Conservation (phyloP, 2,888 invertebrate genomes). For the Dasysyrphus tricinctus region DNA sequence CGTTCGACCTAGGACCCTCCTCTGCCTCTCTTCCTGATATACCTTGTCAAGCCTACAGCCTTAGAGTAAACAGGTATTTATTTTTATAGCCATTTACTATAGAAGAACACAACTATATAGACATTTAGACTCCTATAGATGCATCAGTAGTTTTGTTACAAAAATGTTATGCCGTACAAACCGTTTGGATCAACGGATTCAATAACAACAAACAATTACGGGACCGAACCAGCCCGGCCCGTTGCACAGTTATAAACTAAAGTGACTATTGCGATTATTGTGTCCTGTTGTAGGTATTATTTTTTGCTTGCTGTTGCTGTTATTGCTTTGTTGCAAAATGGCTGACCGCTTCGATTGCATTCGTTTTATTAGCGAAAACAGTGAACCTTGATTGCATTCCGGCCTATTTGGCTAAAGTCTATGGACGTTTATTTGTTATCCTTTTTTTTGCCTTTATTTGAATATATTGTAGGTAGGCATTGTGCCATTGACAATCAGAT, state of each 20-base stretch:
- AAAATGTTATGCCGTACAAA: neutral
- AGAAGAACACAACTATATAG: neutral
- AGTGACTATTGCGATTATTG: slow-evolving; percentile 50
- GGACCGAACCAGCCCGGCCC: slow-evolving; percentile 36
- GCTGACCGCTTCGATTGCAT: slow-evolving; percentile 47
- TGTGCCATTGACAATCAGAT: slow-evolving; percentile 56
- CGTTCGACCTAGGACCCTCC: too few relatives aligned
- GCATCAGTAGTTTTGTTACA: slow-evolving; percentile 22
- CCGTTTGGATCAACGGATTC: slow-evolving; percentile 69
- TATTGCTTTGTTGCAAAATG: slow-evolving; percentile 7
- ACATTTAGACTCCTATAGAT: neutral
- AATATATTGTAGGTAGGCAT: slow-evolving; percentile 9
- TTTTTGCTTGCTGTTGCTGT: neutral
- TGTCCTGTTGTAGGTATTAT: slow-evolving; percentile 7
- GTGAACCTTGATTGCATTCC: slow-evolving; percentile 60
- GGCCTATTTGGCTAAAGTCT: slow-evolving; percentile 52
- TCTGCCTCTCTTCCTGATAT: neutral
- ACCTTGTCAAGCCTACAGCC: neutral
- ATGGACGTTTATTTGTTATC: slow-evolving; percentile 31
- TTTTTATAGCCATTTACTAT: slow-evolving; percentile 21
- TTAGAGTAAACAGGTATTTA: slow-evolving; percentile 28
- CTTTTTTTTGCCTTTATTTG: neutral
- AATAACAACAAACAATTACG: slow-evolving; percentile 72
- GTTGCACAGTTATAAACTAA: slow-evolving; percentile 50
- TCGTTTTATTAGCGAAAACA: slow-evolving; percentile 45